phyloP scores from a whole-genome alignment of 1,140 invertebrate species.

The Drosophila elegans region DNA sequence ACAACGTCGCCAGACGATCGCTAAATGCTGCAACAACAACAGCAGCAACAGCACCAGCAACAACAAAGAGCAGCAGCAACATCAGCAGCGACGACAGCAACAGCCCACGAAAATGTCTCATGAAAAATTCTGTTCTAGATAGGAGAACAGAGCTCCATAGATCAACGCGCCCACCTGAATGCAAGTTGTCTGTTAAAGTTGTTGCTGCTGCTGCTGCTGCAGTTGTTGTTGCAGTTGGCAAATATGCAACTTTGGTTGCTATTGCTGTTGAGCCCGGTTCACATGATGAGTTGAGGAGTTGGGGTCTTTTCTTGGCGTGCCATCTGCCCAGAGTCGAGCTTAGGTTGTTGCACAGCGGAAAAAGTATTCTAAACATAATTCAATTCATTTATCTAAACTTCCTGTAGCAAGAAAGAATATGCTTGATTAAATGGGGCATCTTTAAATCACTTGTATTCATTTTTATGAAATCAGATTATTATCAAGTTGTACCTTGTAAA shows the following conservation, averaged over 20 bases:
- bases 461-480: too few species aligned
- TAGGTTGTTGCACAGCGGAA: slow-evolving; percentile 7
- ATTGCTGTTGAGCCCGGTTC: slow-evolving; percentile 44
- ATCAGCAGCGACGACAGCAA: slow-evolving; percentile 38
- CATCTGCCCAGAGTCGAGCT: slow-evolving; percentile 48
- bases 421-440: too few species aligned
- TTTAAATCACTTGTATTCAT: too few species aligned
- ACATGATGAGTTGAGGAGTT: slow-evolving; percentile 65
- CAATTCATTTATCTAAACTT: too few species aligned
- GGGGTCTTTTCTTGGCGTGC: slow-evolving; percentile 31
- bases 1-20: slow-evolving; percentile 51
- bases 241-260: slow-evolving; percentile 40
- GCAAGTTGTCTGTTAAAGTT: slow-evolving; percentile 41
- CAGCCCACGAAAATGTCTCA: slow-evolving; percentile 75
- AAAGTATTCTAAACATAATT: not conserved
- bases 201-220: slow-evolving; percentile 9
- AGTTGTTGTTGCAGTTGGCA: slow-evolving; percentile 42
- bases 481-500: too few species aligned
- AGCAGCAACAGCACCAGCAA: slow-evolving; percentile 16
- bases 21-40: slow-evolving; percentile 65
- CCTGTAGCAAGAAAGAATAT: too few species aligned
- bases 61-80: slow-evolving; percentile 23
- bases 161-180: slow-evolving; percentile 60
- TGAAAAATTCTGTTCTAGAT: slow-evolving; percentile 83
- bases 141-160: slow-evolving; percentile 58